These are phyloP conservation scores for Python bivittatus DNA, from an alignment of 2,113 vertebrate genomes.

Conservation along the genomic window DNA sequence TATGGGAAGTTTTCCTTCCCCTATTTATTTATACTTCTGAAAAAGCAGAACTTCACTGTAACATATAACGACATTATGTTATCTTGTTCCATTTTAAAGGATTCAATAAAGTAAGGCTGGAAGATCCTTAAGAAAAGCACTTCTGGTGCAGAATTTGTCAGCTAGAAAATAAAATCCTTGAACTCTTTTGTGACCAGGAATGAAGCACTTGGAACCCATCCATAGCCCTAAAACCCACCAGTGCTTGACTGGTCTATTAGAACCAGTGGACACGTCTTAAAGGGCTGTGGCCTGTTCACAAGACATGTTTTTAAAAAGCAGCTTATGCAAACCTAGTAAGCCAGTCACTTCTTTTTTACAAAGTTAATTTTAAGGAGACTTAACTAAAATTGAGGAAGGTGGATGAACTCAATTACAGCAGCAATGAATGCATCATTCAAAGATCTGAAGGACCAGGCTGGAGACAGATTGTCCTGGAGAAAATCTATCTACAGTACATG, in stretches of 20 bases:
- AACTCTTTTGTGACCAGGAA: not conserved
- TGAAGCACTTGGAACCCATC: not conserved
- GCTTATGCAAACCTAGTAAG: not conserved
- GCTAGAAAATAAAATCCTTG: not conserved
- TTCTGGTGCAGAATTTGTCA: not conserved
- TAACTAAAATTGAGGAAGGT: not conserved
- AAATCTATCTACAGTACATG: not conserved
- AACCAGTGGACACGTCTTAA: not conserved
- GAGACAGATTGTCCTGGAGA: not conserved
- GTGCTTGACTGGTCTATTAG: not conserved
- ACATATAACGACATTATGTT: not conserved
- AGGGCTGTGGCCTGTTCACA: not conserved
- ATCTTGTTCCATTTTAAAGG: not conserved
- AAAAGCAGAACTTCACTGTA: not conserved
- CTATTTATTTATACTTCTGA: not conserved
- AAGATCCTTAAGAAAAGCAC: not conserved
- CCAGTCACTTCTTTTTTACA: not conserved
- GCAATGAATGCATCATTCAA: not conserved
- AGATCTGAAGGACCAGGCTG: not conserved
- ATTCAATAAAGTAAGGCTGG: not conserved
- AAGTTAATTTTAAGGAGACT: not conserved
- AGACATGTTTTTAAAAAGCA: not conserved
- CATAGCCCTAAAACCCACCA: not conserved
- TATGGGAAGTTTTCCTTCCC: not conserved
- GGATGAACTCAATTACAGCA: not conserved